Conservation (phyloP, 2,888 invertebrate genomes). For the Agrochola macilenta region DNA sequence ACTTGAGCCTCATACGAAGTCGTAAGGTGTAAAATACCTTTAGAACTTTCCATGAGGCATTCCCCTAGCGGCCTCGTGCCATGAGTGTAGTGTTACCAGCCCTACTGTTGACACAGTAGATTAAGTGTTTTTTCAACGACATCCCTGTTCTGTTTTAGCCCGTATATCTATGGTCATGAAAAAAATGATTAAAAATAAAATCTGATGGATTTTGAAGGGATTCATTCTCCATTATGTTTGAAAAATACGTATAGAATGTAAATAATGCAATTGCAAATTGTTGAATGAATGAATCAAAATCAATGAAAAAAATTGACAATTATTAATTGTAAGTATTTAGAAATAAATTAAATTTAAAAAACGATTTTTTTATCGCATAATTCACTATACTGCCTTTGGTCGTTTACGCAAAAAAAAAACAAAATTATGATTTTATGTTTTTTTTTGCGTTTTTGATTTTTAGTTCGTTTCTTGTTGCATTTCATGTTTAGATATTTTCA, state of each 20-base stretch:
- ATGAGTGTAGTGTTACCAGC: slow-evolving; percentile 11
- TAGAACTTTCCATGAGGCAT: slow-evolving; percentile 45
- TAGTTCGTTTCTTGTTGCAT: no score
- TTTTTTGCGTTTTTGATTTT: no score
- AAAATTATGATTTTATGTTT: no score
- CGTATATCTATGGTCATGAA: no score
- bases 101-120: not conserved
- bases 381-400: not conserved
- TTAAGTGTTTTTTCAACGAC: not conserved
- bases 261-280: not conserved
- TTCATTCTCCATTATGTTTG: not conserved
- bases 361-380: not conserved
- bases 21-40: slow-evolving; percentile 32
- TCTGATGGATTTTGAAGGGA: not conserved
- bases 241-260: not conserved
- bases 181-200: no score
- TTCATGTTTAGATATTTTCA: no score
- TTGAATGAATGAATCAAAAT: not conserved
- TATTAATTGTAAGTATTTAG: no score
- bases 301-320: not conserved
- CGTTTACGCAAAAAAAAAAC: not conserved
- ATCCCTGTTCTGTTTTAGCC: not conserved
- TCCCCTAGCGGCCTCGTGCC: slow-evolving; percentile 41
- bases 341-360: no score
- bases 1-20: not conserved